Evolutionary conservation across 2,888 invertebrate genomes (phyloP).

Genomic region (Leptinotarsa haldemani): DNA sequence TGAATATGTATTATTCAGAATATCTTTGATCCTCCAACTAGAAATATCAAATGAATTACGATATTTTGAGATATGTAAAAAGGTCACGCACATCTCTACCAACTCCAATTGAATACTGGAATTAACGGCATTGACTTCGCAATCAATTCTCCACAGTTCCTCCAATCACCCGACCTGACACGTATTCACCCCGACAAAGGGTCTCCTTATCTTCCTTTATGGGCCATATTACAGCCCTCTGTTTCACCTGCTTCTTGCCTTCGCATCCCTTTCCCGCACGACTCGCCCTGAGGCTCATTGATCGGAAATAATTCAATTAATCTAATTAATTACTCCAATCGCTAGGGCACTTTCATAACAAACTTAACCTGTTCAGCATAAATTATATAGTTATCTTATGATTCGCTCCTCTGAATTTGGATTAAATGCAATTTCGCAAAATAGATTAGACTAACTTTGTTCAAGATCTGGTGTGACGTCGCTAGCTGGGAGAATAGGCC

Average conservation of each 20-base stretch:
- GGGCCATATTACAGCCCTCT: conserved; percentile 16
- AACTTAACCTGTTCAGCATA: conserved; percentile 48
- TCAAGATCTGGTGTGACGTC: conserved; percentile 40
- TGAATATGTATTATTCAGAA: no score
- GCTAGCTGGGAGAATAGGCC: conserved; percentile 28
- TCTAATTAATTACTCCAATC: conserved; percentile 51
- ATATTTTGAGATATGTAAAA: no score
- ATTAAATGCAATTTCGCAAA: conserved; percentile 48
- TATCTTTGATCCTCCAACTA: no score
- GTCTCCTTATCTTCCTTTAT: conserved; percentile 17
- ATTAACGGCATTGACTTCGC: not conserved
- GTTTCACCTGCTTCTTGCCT: conserved; percentile 16
- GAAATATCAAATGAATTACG: no score
- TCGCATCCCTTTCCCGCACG: conserved; percentile 4
- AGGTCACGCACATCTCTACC: not conserved
- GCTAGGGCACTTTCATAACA: conserved; percentile 43
- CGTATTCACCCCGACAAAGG: conserved; percentile 15
- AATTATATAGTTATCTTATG: conserved; percentile 49
- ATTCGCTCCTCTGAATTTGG: conserved; percentile 47
- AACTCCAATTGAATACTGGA: conserved; percentile 5
- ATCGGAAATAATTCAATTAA: conserved; percentile 57
- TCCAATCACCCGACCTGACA: conserved; percentile 19
- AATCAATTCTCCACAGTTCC: conserved; percentile 15
- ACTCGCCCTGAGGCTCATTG: conserved; percentile 47
- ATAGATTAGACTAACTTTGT: conserved; percentile 47